Conservation (phyloP, 64 coral and sea anemone species). For the Catalaphyllia jardinei region DNA sequence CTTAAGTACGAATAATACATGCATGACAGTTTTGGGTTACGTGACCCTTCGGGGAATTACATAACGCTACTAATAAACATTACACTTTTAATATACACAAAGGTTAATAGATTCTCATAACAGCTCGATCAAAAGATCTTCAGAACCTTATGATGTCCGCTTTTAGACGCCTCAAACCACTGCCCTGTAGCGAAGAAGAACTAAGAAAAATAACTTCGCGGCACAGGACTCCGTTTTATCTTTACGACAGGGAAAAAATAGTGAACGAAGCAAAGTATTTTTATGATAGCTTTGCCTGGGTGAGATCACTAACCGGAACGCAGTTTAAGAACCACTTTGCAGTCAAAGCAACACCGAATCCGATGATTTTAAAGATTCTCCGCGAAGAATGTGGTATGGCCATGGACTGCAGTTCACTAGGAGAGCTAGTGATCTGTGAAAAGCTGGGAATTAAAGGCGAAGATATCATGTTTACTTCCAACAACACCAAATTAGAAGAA, state of each 20-base stretch:
- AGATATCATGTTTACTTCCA: constrained; percentile 18
- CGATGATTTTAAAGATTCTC: background rate
- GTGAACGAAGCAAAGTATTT: background rate
- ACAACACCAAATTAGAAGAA: background rate
- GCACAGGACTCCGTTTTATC: constrained; percentile 8
- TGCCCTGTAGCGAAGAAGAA: background rate
- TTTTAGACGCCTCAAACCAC: too few relatives aligned
- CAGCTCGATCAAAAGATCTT: too few relatives aligned
- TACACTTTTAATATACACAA: too few relatives aligned
- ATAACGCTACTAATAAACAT: too few relatives aligned
- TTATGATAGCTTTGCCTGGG: constrained; percentile 19
- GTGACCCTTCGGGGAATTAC: too few relatives aligned
- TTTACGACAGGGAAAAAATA: constrained; percentile 13
- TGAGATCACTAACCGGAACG: background rate
- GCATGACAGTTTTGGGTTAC: too few relatives aligned
- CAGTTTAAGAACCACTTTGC: constrained; percentile 40
- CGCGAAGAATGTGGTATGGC: constrained; percentile 16
- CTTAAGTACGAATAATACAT: too few relatives aligned
- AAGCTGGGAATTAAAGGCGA: constrained; percentile 16
- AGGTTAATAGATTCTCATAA: too few relatives aligned
- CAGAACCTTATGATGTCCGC: too few relatives aligned
- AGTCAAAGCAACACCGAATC: constrained; percentile 39
- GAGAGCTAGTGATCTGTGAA: constrained; percentile 5
- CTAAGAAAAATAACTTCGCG: background rate
- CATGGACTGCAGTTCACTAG: constrained; percentile 17